Conservation (phyloP, 2,888 invertebrate species). For the Eupithecia exiguata region DNA sequence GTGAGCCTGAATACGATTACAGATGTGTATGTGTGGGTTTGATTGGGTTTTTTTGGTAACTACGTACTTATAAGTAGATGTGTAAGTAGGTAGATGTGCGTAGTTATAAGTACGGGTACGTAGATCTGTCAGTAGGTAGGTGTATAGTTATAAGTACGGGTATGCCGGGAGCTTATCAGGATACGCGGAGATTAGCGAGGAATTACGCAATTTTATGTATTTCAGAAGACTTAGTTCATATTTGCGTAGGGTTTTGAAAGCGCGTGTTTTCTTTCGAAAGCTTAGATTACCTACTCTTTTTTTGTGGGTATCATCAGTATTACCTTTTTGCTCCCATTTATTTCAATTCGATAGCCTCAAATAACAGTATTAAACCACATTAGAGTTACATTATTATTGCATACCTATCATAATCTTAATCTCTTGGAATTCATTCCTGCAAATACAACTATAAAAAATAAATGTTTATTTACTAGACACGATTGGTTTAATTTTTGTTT, state of each 20-base stretch:
- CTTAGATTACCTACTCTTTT: conserved; percentile 7
- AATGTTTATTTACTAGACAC: too few relatives aligned
- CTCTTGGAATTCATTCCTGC: too few relatives aligned
- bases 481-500: too few relatives aligned
- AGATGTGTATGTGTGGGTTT: conserved; percentile 46
- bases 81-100: too few relatives aligned
- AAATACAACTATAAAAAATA: too few relatives aligned
- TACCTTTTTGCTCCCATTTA: background rate
- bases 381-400: background rate
- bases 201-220: conserved; percentile 35
- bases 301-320: background rate
- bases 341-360: too few relatives aligned
- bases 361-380: too few relatives aligned
- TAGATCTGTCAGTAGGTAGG: background rate
- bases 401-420: background rate
- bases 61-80: conserved; percentile 42
- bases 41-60: conserved; percentile 50
- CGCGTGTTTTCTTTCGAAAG: conserved; percentile 1
- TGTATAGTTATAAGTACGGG: conserved; percentile 24
- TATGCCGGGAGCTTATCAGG: conserved; percentile 11
- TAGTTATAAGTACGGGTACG: conserved; percentile 22
- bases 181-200: conserved; percentile 33
- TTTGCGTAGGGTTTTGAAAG: conserved; percentile 2
- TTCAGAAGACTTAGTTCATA: conserved; percentile 9
- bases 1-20: conserved; percentile 45